A percentile compares a stretch with the other conserved stretches of the same genome.
Evolutionary conservation across 2,797 vertebrate genomes (phyloP).

Genomic region (Danio choprae): DNA sequence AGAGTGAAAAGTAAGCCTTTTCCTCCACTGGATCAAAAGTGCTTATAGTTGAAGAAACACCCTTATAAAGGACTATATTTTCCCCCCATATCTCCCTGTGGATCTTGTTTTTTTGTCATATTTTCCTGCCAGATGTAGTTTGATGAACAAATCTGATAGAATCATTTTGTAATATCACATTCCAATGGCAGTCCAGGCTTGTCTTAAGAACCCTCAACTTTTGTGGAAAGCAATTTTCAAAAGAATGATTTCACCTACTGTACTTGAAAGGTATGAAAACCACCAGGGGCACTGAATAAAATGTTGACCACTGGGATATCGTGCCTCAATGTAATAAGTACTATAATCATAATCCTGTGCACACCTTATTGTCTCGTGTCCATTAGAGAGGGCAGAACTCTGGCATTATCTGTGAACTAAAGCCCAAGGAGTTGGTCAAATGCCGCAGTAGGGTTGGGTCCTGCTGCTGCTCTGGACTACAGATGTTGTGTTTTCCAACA

Average conservation of each 20-base stretch:
- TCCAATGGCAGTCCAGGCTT: conserved; percentile 72
- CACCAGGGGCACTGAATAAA: background rate
- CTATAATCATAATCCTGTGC: conserved; percentile 2
- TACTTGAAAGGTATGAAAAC: background rate
- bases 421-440: conserved; percentile 54
- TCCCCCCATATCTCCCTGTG: background rate
- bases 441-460: conserved; percentile 60
- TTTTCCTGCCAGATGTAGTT: conserved; percentile 28
- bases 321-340: background rate
- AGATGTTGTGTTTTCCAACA: conserved; percentile 58
- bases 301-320: conserved; percentile 11
- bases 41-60: background rate
- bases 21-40: background rate
- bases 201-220: conserved; percentile 66
- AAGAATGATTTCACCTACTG: conserved; percentile 35
- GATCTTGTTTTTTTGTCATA: background rate
- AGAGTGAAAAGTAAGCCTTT: background rate
- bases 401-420: conserved; percentile 47
- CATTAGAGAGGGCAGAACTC: conserved; percentile 30
- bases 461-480: conserved; percentile 41
- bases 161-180: conserved; percentile 70
- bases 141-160: conserved; percentile 36
- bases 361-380: conserved; percentile 27
- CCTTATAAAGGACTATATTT: background rate
- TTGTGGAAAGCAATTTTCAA: conserved; percentile 30